Base-by-base conservation (phyloP, 1,140 invertebrate species). In the Campodea augens region DNA sequence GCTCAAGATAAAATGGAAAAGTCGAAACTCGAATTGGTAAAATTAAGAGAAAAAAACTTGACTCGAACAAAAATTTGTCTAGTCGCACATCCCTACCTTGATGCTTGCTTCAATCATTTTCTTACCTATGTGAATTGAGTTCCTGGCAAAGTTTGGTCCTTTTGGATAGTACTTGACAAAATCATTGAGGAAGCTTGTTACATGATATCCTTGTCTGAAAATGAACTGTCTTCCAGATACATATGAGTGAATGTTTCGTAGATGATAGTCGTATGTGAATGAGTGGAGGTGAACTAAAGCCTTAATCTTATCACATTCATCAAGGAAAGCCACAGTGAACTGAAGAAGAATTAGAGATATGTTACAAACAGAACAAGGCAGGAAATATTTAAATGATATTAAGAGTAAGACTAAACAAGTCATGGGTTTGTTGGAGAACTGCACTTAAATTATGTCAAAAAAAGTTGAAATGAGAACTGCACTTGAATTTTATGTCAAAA, bases 181-280 rank as follows among this genome's bases (percentile, higher is more conserved):
- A 56, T 89, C 83, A 43, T 80, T 73, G 5, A 89, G 64, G 59
- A 88, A 87, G 45, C 75, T 72, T 19, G 75, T 76, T 1, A 86
- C 57, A 56, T 86, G 78, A 57, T 84, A 86, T 1, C 73, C 74
- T 45, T 73, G 71, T 47, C 71, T 69, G 29, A 85, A 66, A 21
- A 72, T 65, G 45, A 70, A 62, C 20, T 72, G 67, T 44, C 66
- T 66, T 19, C 72, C 74, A 48, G 71, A 69, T 24, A 87, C 71
- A 52, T 82, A 85, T 0, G 71, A 69, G 53, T 77, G 72, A 44
- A 86, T 72, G 36, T 71, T 75, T 42, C 83, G 67, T 25, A 89
- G 63, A 60, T 89, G 85, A 58, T 82, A 88, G 59, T 89, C 85
- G 53, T 87, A 86, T 0, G 82, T 81, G 56, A 89, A 89, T 1